These are phyloP conservation scores for Meda fulgida DNA, from an alignment of 2,797 vertebrate genomes.

Conservation along the genomic window DNA sequence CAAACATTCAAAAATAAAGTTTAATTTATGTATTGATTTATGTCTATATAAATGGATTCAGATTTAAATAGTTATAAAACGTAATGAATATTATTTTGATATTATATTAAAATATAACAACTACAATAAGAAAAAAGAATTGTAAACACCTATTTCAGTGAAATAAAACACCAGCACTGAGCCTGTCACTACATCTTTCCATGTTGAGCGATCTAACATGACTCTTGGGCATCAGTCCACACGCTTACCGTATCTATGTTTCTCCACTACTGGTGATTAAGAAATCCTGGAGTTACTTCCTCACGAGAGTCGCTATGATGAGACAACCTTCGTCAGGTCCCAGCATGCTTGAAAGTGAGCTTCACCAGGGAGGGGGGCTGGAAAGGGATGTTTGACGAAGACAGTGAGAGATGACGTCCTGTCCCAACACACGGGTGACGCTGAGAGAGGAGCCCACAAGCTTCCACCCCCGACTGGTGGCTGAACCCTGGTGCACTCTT, in stretches of 20 bases:
- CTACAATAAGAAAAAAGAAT: neutral
- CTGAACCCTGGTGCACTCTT: slow-evolving; percentile 76
- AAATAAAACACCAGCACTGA: neutral
- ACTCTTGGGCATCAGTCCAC: neutral
- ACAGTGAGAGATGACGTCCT: slow-evolving; percentile 74
- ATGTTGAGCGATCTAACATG: neutral
- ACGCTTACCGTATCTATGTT: neutral
- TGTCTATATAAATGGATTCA: neutral
- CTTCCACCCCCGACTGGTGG: slow-evolving; percentile 72
- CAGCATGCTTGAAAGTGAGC: slow-evolving; percentile 69
- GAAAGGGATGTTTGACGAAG: slow-evolving; percentile 72
- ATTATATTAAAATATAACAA: neutral
- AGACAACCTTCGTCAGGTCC: slow-evolving; percentile 70
- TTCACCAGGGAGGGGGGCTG: slow-evolving; percentile 57
- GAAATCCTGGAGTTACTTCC: slow-evolving; percentile 67
- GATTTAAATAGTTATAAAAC: neutral
- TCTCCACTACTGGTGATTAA: slow-evolving; percentile 62
- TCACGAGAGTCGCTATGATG: slow-evolving; percentile 62
- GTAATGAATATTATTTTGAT: neutral
- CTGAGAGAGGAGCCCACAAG: slow-evolving; percentile 60
- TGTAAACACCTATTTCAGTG: neutral
- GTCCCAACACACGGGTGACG: slow-evolving; percentile 55
- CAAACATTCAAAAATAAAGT: neutral
- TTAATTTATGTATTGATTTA: neutral
- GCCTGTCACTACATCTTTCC: neutral